Base-by-base conservation (phyloP, 64 coral and sea anemone species). In the Pachyseris speciosa region DNA sequence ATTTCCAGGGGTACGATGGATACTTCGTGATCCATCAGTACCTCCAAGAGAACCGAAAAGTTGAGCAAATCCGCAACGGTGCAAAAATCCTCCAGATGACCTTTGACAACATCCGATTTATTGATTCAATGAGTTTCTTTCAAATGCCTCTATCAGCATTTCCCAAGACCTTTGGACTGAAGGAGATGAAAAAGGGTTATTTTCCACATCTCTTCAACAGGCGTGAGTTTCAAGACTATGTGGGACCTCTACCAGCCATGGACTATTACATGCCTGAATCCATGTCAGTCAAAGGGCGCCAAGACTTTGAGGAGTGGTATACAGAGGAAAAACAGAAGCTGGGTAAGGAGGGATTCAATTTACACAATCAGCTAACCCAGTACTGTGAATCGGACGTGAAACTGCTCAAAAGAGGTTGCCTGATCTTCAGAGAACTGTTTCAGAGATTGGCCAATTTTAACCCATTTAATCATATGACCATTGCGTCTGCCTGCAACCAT, bases 381-480 rank as follows among this genome's bases (percentile, higher is more conserved):
- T 87, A 93, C 51, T 93, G 84, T 0, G 17, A 64, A 22, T 86
- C 72, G 15, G 91, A 93, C 28, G 72, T 93, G 0, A 44, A 87
- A 34, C 64, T 93, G 34, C 64, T 93, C 11, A 74, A 85, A 2
- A 20, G 31, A 0, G 45, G 64, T 4, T 92, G 69, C 41, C 60
- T 85, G 4, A 64, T 64, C 29, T 86, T 92, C 39, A 69, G 51
- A 32, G 37, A 29, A 2, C 30, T 92, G 2, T 86, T 92, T 41
- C 7, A 37, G 13, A 37, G 75, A 2, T 39, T 9, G 19, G 34
- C 7, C 47, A 37, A 3, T 9, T 84, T 17, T 49, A 92, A 38
- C 67, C 89, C 11, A 28, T 92, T 32, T 12, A 30, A 55, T 3
- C 32, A 34, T 2, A 84, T 84, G 0, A 92, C 90, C 1, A 92